phyloP scores from a whole-genome alignment of 2,888 invertebrate species.

The Dexiosoma caninum region DNA sequence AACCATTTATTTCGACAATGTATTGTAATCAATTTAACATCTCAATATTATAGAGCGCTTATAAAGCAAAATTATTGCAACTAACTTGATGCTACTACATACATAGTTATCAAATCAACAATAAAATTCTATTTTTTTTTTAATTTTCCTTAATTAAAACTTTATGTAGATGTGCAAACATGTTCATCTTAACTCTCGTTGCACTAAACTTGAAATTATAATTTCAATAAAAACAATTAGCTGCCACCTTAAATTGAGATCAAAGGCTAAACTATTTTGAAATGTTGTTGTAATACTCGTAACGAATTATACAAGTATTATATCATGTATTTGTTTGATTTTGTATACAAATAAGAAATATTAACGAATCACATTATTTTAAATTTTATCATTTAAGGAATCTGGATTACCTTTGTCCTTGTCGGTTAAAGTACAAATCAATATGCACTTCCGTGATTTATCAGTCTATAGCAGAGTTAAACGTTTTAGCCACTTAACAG shows the following conservation, averaged over 20 bases:
- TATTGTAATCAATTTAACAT: constrained; percentile 16
- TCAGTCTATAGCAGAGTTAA: constrained; percentile 82
- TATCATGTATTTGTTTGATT: no score
- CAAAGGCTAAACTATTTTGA: constrained; percentile 39
- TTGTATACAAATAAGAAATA: not conserved
- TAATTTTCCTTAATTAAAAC: not conserved
- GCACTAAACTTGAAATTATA: constrained; percentile 41
- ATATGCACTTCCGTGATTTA: constrained; percentile 88
- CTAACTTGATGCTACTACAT: constrained; percentile 12
- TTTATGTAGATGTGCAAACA: not conserved
- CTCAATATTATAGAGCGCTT: constrained; percentile 21
- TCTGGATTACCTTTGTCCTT: constrained; percentile 89
- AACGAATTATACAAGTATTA: not conserved
- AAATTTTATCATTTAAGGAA: constrained; percentile 76
- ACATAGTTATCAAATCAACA: constrained; percentile 15
- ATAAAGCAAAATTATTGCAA: not conserved
- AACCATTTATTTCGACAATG: not conserved
- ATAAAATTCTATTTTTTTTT: not conserved
- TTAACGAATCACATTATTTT: not conserved
- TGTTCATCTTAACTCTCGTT: not conserved
- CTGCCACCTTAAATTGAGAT: constrained; percentile 5
- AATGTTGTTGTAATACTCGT: not conserved
- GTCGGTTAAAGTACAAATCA: constrained; percentile 90
- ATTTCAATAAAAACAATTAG: constrained; percentile 22
- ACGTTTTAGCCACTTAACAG: constrained; percentile 84